Percentiles rank a stretch among this genome's conserved stretches.
These are phyloP conservation scores for Myotis findleyi DNA, from an alignment of 2,797 vertebrate genomes.

Conservation along the genomic window DNA sequence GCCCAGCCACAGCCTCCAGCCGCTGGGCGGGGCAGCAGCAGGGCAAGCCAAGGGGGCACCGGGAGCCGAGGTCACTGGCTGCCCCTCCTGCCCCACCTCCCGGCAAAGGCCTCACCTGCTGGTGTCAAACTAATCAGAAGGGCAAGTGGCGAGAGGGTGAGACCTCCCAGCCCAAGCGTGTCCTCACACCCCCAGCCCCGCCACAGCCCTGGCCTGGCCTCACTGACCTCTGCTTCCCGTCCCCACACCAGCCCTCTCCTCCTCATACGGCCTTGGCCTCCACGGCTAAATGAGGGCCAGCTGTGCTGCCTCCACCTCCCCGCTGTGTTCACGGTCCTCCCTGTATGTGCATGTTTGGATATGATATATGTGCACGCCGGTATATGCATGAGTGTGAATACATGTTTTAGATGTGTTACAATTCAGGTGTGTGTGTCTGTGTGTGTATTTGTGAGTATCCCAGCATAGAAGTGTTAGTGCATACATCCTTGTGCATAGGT, in stretches of 20 bases:
- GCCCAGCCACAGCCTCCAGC: background rate
- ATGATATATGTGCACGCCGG: background rate
- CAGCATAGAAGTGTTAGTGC: fast-evolving
- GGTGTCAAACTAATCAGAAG: constrained; percentile 84
- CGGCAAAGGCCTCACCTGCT: constrained; percentile 80
- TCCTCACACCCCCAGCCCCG: constrained; percentile 72
- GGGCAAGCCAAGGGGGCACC: background rate
- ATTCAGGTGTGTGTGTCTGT: too few relatives aligned
- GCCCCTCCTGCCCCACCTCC: background rate
- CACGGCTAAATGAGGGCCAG: constrained; percentile 90
- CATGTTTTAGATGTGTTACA: fast-evolving
- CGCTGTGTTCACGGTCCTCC: constrained; percentile 75
- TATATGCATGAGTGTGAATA: fast-evolving
- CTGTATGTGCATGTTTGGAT: background rate
- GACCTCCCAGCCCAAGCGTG: constrained; percentile 82
- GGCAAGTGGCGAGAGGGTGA: constrained; percentile 68
- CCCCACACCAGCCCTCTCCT: constrained; percentile 75
- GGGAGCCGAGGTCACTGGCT: background rate
- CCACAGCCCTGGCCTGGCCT: constrained; percentile 82
- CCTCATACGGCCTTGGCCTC: constrained; percentile 83
- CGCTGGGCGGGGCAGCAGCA: background rate
- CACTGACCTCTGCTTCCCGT: constrained; percentile 82
- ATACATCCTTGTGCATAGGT: background rate
- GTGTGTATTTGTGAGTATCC: too few relatives aligned
- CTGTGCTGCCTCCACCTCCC: constrained; percentile 87